Conservation (phyloP, 2,888 invertebrate genomes). For the Tetragonula carbonaria region DNA sequence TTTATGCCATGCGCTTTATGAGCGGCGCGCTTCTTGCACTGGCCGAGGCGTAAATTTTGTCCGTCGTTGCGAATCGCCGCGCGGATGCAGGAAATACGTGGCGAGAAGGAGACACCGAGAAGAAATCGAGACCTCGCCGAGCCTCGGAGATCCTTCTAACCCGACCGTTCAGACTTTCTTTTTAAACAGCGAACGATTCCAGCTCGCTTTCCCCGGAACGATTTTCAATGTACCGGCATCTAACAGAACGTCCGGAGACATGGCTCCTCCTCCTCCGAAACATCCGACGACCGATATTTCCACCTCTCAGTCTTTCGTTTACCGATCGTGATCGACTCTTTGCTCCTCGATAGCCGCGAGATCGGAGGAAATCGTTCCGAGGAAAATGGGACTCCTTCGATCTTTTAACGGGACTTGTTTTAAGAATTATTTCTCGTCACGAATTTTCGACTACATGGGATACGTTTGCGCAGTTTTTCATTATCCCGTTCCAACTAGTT, state of each 20-base stretch:
- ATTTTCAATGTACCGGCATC: constrained; percentile 17
- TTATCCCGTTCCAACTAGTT: no score
- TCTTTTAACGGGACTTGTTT: neutral
- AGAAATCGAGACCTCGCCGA: constrained; percentile 26
- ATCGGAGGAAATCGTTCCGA: neutral
- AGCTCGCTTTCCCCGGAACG: constrained; percentile 34
- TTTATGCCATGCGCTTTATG: constrained; percentile 79
- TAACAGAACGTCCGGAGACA: neutral
- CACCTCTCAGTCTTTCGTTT: constrained; percentile 12
- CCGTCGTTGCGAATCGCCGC: constrained; percentile 56
- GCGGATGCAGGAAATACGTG: constrained; percentile 42
- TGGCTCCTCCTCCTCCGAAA: neutral
- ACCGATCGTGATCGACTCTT: neutral
- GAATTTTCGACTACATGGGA: neutral
- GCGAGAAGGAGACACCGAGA: constrained; percentile 29
- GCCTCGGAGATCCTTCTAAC: constrained; percentile 13
- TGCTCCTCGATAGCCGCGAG: neutral
- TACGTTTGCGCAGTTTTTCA: neutral
- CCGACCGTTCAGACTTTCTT: constrained; percentile 30
- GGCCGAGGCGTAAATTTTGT: constrained; percentile 70
- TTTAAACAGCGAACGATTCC: constrained; percentile 20
- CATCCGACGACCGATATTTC: constrained; percentile 1
- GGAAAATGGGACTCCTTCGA: neutral
- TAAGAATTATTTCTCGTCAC: neutral
- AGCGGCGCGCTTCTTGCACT: constrained; percentile 70